Evolutionary conservation across 1,140 invertebrate species (phyloP).

Genomic region (Bombyx mori): DNA sequence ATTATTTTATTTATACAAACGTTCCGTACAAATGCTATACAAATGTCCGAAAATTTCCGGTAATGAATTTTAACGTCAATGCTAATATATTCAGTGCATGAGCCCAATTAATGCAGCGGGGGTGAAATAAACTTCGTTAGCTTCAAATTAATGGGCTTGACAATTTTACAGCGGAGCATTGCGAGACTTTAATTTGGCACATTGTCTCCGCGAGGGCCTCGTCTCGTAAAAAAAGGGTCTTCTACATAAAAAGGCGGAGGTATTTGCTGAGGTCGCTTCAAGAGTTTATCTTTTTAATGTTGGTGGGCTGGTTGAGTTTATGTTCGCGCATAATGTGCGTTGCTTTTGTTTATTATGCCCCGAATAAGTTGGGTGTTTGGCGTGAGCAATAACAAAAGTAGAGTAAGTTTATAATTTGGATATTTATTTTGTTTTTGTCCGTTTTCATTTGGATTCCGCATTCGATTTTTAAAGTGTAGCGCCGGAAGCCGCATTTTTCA

Average conservation of each 20-base stretch:
- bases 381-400: too few relatives aligned
- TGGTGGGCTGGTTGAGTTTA: background rate
- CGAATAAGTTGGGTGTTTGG: too few relatives aligned
- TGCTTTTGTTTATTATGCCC: too few relatives aligned
- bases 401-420: too few relatives aligned
- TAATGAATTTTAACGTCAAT: constrained; percentile 20
- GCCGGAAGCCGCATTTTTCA: too few relatives aligned
- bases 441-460: too few relatives aligned
- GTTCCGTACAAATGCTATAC: background rate
- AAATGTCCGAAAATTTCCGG: background rate
- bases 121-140: constrained; percentile 45
- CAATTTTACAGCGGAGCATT: constrained; percentile 15
- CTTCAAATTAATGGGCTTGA: constrained; percentile 37
- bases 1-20: too few relatives aligned
- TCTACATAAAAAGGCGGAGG: constrained; percentile 7
- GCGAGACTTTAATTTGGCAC: constrained; percentile 18
- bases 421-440: too few relatives aligned
- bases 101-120: constrained; percentile 38
- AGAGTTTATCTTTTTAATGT: constrained; percentile 10
- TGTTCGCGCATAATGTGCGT: too few relatives aligned
- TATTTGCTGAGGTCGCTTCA: constrained; percentile 5
- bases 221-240: constrained; percentile 10
- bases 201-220: constrained; percentile 15
- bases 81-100: constrained; percentile 43
- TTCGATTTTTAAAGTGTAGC: too few relatives aligned